Base-by-base conservation (phyloP, 92 coral and sea anemone species). In the Palythoa grandis region DNA sequence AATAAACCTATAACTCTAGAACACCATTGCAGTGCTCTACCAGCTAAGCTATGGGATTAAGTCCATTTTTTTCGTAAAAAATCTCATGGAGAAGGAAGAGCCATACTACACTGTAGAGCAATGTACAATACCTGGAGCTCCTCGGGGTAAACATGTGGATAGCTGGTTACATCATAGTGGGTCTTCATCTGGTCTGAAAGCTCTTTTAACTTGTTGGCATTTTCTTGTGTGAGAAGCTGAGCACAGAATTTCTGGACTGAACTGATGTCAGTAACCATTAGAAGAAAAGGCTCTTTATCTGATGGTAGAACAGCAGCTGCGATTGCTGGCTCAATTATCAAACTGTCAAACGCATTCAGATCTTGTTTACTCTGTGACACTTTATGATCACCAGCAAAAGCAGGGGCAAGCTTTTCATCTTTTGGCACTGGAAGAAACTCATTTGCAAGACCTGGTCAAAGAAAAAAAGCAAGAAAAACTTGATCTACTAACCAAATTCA, bases 161-260 rank as follows among this genome's bases (percentile, higher is more conserved):
- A 48, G 17, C 83, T 47, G 13, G 86, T 37, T n/a, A 11, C 86
- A 53, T 60, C 74, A 23, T 87, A 91, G 72, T 91, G 80, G 19
- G 87, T 19, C 58, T 91, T 87, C 93, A 91, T 87, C 86, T 91
- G 86, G 25, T 76, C 82, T 29, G 88, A 88, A 76, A 93, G 88
- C 58, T 83, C 77, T 17, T 69, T 77, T 40, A 93, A 69, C 14
- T 47, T 84, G 58, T 53, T 66, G 20, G 89, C 90, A 50, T 77
- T 72, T 5, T 73, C 85, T 63, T 19, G 85, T 48, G 89, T 90
- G 14, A 70, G 25, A 17, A 91, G 60, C 54, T 91, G 93, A 3
- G 67, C 85, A 67, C 76, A 91, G 75, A 91, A 91, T 1, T 53
- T 37, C 13, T 70, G 53, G 1, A 87, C 88, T 23, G 93, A 87